These are phyloP conservation scores for Dryocosmus kuriphilus DNA, from an alignment of 2,888 invertebrate species.

Conservation along the genomic window DNA sequence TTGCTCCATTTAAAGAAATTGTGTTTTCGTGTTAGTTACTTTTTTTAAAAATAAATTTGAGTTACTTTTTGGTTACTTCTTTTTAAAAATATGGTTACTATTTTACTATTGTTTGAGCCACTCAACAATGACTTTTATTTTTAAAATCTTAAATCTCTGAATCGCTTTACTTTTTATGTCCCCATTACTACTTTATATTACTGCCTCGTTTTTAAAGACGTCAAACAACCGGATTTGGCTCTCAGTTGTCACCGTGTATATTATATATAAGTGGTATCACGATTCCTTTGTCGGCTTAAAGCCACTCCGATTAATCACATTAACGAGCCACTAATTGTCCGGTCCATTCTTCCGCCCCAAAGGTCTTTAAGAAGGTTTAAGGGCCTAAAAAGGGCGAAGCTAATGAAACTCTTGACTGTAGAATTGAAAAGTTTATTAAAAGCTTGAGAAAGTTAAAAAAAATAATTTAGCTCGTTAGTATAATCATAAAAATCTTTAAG, in stretches of 20 bases:
- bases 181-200: slow-evolving; percentile 30
- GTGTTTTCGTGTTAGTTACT: too few species aligned
- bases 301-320: slow-evolving; percentile 53
- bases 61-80: too few species aligned
- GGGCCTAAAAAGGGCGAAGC: neutral
- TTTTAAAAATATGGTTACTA: too few species aligned
- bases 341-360: slow-evolving; percentile 46
- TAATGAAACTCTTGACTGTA: slow-evolving; percentile 21
- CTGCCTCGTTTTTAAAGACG: slow-evolving; percentile 23
- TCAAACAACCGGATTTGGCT: slow-evolving; percentile 28
- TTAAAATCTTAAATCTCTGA: slow-evolving; percentile 14
- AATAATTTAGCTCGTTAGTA: too few species aligned
- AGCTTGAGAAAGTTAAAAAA: too few species aligned
- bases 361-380: neutral
- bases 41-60: too few species aligned
- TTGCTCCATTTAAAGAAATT: too few species aligned
- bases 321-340: slow-evolving; percentile 55
- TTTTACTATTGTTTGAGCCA: too few species aligned
- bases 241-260: slow-evolving; percentile 35
- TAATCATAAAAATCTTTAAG: too few species aligned
- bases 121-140: neutral
- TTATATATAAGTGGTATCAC: slow-evolving; percentile 33
- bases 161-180: slow-evolving; percentile 9
- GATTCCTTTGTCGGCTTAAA: slow-evolving; percentile 50
- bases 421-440: too few species aligned